Percentiles rank a stretch among this genome's conserved stretches.
phyloP scores from a whole-genome alignment of 2,888 invertebrate species.

The Sphaeridia pumilis region DNA sequence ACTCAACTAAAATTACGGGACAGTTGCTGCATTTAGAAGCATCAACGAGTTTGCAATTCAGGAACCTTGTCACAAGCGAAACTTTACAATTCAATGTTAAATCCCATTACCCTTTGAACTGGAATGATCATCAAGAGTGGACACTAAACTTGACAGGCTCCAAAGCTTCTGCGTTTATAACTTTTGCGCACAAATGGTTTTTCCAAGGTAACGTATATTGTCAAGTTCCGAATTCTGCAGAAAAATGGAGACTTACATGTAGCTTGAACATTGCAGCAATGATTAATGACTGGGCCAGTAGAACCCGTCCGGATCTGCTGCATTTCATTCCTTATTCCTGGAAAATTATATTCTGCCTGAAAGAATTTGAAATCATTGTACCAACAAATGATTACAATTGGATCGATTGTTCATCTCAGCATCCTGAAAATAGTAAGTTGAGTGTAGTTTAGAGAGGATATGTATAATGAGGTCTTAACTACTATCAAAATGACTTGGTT shows the following conservation, averaged over 20 bases:
- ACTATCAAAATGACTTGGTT: constrained; percentile 17
- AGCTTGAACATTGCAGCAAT: constrained; percentile 51
- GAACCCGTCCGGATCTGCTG: constrained; percentile 81
- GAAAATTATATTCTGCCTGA: constrained; percentile 77
- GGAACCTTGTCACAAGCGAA: constrained; percentile 86
- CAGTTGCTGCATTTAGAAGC: constrained; percentile 88
- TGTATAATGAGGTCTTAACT: background rate
- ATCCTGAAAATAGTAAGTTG: constrained; percentile 70
- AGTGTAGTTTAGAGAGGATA: background rate
- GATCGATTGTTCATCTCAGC: constrained; percentile 94
- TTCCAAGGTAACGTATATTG: constrained; percentile 54
- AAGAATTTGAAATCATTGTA: constrained; percentile 89
- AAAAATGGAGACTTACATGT: too few species aligned
- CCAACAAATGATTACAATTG: constrained; percentile 94
- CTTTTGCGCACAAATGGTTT: constrained; percentile 91
- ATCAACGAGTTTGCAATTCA: constrained; percentile 86
- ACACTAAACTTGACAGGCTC: constrained; percentile 79
- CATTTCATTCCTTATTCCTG: constrained; percentile 96
- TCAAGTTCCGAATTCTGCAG: background rate
- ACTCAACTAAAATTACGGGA: constrained; percentile 79
- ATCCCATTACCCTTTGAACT: constrained; percentile 79
- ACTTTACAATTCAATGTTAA: constrained; percentile 82
- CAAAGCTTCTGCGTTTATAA: constrained; percentile 82
- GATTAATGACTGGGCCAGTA: constrained; percentile 92
- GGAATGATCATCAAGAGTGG: constrained; percentile 98